A percentile compares a stretch with the other conserved stretches of the same genome.
Conservation (phyloP, 2,113 vertebrate species). For the Xiphorhynchus elegans region DNA sequence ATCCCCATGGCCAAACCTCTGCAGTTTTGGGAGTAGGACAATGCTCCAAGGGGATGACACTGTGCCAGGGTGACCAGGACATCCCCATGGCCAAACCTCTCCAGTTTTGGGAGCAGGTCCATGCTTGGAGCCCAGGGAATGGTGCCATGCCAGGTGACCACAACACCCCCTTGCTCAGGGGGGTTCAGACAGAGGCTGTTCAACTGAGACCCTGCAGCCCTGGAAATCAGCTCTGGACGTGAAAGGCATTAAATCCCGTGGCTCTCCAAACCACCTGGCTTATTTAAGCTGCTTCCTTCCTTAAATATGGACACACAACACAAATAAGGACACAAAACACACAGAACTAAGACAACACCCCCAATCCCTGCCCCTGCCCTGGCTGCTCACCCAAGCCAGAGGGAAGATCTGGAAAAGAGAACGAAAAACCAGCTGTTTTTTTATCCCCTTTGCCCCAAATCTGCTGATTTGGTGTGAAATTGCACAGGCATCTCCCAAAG, state of each 20-base stretch:
- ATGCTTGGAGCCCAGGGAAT: not conserved
- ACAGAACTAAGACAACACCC: not conserved
- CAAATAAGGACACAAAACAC: rapidly evolving
- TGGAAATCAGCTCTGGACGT: not conserved
- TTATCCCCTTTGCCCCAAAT: not conserved
- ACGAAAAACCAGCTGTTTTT: not conserved
- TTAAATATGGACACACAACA: not conserved
- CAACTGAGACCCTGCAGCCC: rapidly evolving
- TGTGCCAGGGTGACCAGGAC: not conserved
- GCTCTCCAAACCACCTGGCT: constrained; percentile 12
- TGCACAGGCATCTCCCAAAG: not conserved
- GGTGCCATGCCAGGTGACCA: rapidly evolving
- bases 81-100: not conserved
- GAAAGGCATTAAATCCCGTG: not conserved
- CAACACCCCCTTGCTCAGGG: rapidly evolving
- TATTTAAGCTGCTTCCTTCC: not conserved
- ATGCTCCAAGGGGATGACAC: not conserved
- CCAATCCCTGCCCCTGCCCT: not conserved
- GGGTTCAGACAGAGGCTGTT: not conserved
- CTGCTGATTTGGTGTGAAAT: not conserved
- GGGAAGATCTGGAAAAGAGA: not conserved
- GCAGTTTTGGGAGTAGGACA: not conserved
- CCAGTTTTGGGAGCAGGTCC: not conserved
- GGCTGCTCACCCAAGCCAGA: not conserved
- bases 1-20: not conserved